Base-by-base conservation (phyloP, 2,797 vertebrate species). In the Octomys mimax region DNA sequence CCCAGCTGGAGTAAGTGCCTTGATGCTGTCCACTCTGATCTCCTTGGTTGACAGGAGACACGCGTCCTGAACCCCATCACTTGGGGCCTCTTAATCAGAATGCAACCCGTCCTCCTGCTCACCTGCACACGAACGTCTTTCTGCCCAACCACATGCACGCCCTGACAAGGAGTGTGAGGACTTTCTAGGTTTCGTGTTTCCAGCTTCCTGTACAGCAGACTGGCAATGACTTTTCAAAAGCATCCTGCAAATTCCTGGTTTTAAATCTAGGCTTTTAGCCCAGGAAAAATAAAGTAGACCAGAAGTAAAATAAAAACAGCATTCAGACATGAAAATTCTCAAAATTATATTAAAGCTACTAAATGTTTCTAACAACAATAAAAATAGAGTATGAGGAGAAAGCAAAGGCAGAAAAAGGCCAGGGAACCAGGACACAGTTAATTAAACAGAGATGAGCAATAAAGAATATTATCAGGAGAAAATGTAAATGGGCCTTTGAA, bases 161-260 rank as follows among this genome's bases (percentile, higher is more conserved):
- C 39, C 24, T 22, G 21, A 87, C 39, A 81, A 14, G 1, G 3
- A 33, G 19, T 68, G 39, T 42, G 82, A 1, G 7, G 9, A 80
- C 91, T 94, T 94, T 90, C 91, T 90, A 49, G 92, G 54, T 87
- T 87, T 83, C 92, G 6, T 62, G 26, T 73, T 84, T 92, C 59
- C 52, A 94, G 80, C 13, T 87, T 66, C 18, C 10, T n/a, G 2
- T 13, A 28, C 0, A 92, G 42, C 57, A 75, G 24, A 92, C 1
- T 78, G 24, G 31, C 49, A 96, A 39, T 92, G 78, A 92, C 11
- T 62, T 89, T 81, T 87, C 75, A 83, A 61, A 92, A 84, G 54
- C n/a, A 83, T 6, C 26, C 68, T 93, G 68, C 66, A 82, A 95
- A 93, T 81, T 61, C 73, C 31, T 81, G 59, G 75, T 73, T 62